Conservation (phyloP, 2,113 vertebrate genomes). For the Salminus brasiliensis region DNA sequence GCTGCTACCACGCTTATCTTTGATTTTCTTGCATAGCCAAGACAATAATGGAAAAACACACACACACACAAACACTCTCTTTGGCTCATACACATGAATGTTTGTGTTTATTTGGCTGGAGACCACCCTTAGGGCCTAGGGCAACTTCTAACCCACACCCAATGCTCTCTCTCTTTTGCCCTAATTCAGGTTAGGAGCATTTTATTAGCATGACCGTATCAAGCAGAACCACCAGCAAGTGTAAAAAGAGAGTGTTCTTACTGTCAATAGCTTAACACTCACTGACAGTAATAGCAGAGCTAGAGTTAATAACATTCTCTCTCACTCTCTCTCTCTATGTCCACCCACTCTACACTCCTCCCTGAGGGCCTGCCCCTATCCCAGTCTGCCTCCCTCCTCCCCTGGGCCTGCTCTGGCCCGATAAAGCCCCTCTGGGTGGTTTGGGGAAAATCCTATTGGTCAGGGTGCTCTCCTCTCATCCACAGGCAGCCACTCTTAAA, state of each 20-base stretch:
- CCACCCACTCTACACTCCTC: constrained; percentile 29
- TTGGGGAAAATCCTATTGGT: not conserved
- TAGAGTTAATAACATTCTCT: too few species aligned
- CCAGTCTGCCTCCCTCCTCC: not conserved
- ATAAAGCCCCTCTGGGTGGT: constrained; percentile 56
- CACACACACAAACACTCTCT: too few species aligned
- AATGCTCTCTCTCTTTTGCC: not conserved
- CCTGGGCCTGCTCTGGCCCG: constrained; percentile 58
- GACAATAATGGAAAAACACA: too few species aligned
- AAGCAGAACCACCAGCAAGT: too few species aligned
- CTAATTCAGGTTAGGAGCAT: too few species aligned
- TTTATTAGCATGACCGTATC: too few species aligned
- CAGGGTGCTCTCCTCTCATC: not conserved
- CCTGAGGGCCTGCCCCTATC: not conserved
- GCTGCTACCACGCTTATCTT: too few species aligned
- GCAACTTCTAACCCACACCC: not conserved
- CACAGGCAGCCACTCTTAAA: not conserved
- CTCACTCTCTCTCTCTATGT: not conserved
- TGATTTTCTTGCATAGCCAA: too few species aligned
- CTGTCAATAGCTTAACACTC: not conserved
- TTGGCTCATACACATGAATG: too few species aligned
- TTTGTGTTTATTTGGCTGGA: too few species aligned
- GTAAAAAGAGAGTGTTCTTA: not conserved
- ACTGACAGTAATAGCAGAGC: too few species aligned
- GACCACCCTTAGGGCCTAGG: too few species aligned